Evolutionary conservation across 2,797 vertebrate species (phyloP).

Genomic region (Carduelis carduelis): DNA sequence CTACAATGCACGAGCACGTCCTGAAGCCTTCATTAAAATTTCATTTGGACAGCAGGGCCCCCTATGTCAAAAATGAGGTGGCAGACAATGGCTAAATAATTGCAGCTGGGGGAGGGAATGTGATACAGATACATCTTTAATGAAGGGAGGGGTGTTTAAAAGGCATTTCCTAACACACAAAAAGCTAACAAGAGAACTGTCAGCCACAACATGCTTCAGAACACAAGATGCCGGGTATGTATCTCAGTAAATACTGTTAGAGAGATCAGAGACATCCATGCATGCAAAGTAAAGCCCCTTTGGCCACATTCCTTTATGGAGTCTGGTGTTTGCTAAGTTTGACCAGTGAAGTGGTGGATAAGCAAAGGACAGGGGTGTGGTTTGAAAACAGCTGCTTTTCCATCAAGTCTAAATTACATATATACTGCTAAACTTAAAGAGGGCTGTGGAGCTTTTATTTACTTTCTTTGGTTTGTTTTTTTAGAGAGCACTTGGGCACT

Average conservation of each 20-base stretch:
- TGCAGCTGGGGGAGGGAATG: neutral
- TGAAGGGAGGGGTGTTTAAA: constrained; percentile 22
- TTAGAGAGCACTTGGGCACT: neutral
- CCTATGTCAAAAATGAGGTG: constrained; percentile 39
- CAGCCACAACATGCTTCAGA: neutral
- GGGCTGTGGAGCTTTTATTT: rapidly evolving
- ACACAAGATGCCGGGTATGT: neutral
- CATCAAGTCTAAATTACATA: neutral
- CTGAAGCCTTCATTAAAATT: constrained; percentile 61
- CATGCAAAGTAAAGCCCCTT: neutral
- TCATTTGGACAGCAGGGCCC: constrained; percentile 43
- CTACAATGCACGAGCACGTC: neutral
- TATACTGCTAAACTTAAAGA: neutral
- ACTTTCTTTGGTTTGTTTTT: too few relatives aligned
- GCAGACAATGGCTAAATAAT: constrained; percentile 38
- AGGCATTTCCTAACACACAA: neutral
- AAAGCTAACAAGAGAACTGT: neutral
- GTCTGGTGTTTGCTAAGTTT: neutral
- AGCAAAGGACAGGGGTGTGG: neutral
- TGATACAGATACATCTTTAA: neutral
- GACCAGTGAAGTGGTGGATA: neutral
- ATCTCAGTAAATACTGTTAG: neutral
- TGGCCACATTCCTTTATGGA: neutral
- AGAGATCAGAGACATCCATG: neutral
- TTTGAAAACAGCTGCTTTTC: neutral